Conservation (phyloP, 2,113 vertebrate genomes). For the Bungarus multicinctus region DNA sequence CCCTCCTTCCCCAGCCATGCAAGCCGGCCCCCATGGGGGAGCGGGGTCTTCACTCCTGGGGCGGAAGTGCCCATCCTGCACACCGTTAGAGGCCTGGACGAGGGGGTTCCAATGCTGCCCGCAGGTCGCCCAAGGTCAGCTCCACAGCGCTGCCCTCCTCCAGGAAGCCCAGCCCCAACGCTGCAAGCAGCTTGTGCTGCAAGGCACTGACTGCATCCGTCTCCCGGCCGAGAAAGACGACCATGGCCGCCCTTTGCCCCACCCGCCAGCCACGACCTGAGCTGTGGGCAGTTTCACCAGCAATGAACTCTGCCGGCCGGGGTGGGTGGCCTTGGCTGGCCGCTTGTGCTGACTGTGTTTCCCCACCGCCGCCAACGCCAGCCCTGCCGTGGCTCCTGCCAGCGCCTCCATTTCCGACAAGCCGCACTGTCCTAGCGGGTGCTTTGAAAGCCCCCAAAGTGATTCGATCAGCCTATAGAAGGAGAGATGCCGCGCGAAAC, state of each 20-base stretch:
- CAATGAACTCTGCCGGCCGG: constrained; percentile 33
- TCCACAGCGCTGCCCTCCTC: background rate
- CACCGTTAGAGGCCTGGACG: background rate
- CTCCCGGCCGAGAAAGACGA: too few species aligned
- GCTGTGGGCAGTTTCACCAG: background rate
- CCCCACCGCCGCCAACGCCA: constrained; percentile 28
- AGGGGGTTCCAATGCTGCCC: background rate
- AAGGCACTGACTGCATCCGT: background rate
- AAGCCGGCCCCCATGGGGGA: too few species aligned
- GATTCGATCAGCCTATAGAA: constrained; percentile 74
- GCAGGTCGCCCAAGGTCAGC: background rate
- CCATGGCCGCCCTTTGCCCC: background rate
- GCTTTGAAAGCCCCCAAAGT: constrained; percentile 68
- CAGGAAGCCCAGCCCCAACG: background rate
- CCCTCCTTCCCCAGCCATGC: too few species aligned
- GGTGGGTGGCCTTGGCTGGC: background rate
- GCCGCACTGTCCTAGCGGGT: constrained; percentile 53
- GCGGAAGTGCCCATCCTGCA: fast-evolving
- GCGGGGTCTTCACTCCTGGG: background rate
- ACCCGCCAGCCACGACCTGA: constrained; percentile 48
- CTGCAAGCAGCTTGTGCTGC: background rate
- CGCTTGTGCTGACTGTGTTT: constrained; percentile 52
- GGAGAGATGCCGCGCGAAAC: constrained; percentile 63
- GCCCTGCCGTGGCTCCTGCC: constrained; percentile 59
- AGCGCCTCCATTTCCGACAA: constrained; percentile 63